Base-by-base conservation (phyloP, 2,797 vertebrate species). In the Phoebastria nigripes region DNA sequence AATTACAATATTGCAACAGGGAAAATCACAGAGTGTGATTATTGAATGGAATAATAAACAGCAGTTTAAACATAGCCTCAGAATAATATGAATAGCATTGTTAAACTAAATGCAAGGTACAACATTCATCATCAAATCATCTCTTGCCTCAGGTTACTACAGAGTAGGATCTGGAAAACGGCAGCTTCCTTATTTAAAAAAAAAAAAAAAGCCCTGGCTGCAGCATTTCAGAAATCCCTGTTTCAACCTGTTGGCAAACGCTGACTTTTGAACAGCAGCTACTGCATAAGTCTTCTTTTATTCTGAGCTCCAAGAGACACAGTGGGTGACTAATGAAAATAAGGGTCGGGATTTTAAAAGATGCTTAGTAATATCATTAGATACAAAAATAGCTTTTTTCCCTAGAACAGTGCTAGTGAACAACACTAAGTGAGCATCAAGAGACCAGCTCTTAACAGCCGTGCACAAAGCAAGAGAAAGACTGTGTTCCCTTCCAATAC, bases 181-280 rank as follows among this genome's bases (percentile, higher is more conserved):
- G 1, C 11, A 70, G 6, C 16, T 69, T 83, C 17, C 29, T 76
- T 39, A 39, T 39, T 73, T 2, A 8, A 56, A 77, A 73, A 31
- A 15, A 63, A 18, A 24, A 72, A 29, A 37, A 33, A 31, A 69
- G 5, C 7, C 25, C 17, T 78, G 39, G 41, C 55, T 88, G 46
- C 73, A 69, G 63, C 24, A 58, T 92, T 82, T 90, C 56, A 72
- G 71, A 89, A 88, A 90, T 82, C 41, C 58, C 25, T 79, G 29
- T n/a, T 46, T 95, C 72, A 96, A 97, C 94, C 80, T 96, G 94
- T 94, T 96, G 95, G 78, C 39, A 93, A 94, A 81, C 1, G 4
- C 66, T 89, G 78, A 95, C 76, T 96, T 85, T 80, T n/a, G 41
- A 81, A 62, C n/a, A 88, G 49, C 44, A 92, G 25, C 65, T 89